These are phyloP conservation scores for Melozone crissalis DNA, from an alignment of 2,113 vertebrate genomes.

Conservation along the genomic window DNA sequence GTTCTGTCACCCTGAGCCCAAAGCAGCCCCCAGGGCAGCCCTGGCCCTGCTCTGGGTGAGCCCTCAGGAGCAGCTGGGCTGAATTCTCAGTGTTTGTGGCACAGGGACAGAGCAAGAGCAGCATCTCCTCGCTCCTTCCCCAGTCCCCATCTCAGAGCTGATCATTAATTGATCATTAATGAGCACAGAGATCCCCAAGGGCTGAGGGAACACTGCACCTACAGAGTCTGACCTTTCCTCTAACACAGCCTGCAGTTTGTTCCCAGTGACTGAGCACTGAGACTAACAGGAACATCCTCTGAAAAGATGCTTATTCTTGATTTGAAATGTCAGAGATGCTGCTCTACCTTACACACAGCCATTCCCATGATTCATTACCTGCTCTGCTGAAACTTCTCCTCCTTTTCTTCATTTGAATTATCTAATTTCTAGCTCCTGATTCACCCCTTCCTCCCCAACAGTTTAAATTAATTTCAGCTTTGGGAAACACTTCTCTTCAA, in stretches of 20 bases:
- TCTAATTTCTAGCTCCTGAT: background rate
- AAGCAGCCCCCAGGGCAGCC: background rate
- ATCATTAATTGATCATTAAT: background rate
- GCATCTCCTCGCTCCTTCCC: background rate
- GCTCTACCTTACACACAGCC: background rate
- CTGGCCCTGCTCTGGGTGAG: background rate
- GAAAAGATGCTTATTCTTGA: background rate
- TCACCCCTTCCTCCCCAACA: background rate
- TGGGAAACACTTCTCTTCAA: background rate
- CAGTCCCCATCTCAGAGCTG: background rate
- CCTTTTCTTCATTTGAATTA: background rate
- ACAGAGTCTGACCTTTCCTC: background rate
- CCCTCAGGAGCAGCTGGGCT: fast-evolving
- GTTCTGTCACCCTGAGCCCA: background rate
- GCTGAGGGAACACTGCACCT: background rate
- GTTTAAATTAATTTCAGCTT: background rate
- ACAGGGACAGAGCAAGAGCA: background rate
- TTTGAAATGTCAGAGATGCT: background rate
- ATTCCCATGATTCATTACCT: background rate
- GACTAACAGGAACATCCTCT: background rate
- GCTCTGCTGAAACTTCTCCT: background rate
- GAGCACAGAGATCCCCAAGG: background rate
- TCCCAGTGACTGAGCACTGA: background rate
- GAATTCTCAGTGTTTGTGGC: fast-evolving
- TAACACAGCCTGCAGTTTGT: background rate